These are phyloP conservation scores for Eremophila alpestris DNA, from an alignment of 2,797 vertebrate genomes.

Conservation along the genomic window DNA sequence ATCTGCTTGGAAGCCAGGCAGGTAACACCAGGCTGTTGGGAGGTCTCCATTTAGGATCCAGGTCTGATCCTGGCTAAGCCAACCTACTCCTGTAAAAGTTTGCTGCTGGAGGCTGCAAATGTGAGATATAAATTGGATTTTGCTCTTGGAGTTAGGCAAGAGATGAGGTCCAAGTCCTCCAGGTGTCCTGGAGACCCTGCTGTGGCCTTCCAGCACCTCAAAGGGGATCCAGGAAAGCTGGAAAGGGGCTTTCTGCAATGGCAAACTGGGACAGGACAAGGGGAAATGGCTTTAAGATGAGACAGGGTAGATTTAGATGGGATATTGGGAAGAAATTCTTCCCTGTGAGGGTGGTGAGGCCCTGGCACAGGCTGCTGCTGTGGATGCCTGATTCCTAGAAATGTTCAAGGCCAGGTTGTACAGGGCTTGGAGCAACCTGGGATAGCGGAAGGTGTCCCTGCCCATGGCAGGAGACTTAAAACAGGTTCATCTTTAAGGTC, in stretches of 20 bases:
- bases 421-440: background rate
- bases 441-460: background rate
- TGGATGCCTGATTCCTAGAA: background rate
- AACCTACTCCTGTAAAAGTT: background rate
- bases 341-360: background rate
- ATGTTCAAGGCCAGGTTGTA: fast-evolving
- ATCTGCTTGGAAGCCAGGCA: background rate
- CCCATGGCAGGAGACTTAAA: background rate
- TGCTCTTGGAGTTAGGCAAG: background rate
- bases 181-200: background rate
- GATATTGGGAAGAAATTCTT: background rate
- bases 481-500: background rate
- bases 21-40: background rate
- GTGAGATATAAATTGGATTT: background rate
- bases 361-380: background rate
- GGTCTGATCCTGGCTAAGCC: background rate
- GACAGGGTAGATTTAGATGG: background rate
- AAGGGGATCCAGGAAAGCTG: background rate
- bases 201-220: background rate
- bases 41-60: background rate
- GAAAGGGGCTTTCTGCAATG: background rate
- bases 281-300: fast-evolving
- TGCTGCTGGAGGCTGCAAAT: background rate
- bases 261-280: background rate
- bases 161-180: background rate